Evolutionary conservation across 1,140 invertebrate species (phyloP).

Genomic region (Plectus sambesii): DNA sequence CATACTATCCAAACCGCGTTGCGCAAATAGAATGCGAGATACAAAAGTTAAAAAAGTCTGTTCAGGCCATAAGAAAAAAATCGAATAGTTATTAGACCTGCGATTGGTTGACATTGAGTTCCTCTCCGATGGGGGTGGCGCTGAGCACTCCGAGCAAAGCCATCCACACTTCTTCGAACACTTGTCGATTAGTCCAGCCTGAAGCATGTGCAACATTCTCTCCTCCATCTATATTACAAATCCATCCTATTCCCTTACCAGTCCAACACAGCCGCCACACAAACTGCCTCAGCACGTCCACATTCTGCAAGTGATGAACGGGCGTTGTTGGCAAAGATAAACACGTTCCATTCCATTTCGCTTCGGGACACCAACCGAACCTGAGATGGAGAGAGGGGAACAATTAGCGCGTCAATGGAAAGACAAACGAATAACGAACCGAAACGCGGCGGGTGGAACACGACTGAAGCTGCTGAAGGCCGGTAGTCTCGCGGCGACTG

Average conservation of each 20-base stretch:
- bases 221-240: neutral
- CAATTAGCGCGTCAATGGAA: too few species aligned
- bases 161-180: neutral
- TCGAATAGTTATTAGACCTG: too few species aligned
- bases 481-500: neutral
- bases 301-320: neutral
- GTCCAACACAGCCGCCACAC: neutral
- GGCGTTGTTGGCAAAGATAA: neutral
- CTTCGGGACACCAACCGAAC: neutral
- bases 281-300: neutral
- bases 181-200: neutral
- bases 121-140: neutral
- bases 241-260: neutral
- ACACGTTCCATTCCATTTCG: neutral
- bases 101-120: neutral
- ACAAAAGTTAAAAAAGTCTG: too few species aligned
- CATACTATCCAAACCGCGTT: too few species aligned
- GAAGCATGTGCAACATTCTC: neutral
- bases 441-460: neutral
- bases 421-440: too few species aligned
- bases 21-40: too few species aligned
- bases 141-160: neutral
- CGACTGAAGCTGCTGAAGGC: neutral
- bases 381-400: too few species aligned
- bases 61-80: too few species aligned